A percentile compares a stretch with the other conserved stretches of the same genome.
Evolutionary conservation across 2,113 vertebrate genomes (phyloP).

Genomic region (Origma solitaria): DNA sequence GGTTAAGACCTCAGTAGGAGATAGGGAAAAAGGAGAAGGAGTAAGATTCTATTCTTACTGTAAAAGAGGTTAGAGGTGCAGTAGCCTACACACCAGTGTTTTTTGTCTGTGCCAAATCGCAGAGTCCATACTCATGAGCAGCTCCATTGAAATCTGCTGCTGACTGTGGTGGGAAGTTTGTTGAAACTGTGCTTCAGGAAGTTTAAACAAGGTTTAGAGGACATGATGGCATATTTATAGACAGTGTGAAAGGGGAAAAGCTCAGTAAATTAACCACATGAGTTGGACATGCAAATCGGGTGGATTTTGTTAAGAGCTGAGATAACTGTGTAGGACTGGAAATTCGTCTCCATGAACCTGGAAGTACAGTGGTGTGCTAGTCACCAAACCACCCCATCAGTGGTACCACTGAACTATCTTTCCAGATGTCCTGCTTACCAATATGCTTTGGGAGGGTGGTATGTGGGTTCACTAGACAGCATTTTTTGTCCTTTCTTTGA

Average conservation of each 20-base stretch:
- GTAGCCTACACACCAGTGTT: background rate
- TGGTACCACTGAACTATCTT: background rate
- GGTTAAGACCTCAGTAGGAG: slow-evolving; percentile 1
- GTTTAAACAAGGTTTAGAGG: background rate
- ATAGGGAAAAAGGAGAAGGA: background rate
- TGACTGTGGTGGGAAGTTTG: background rate
- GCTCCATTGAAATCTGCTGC: slow-evolving; percentile 4
- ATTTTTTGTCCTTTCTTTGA: background rate
- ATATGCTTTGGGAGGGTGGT: background rate
- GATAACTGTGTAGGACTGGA: background rate
- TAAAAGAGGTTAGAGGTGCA: background rate
- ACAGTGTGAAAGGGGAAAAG: background rate
- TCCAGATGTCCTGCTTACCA: background rate
- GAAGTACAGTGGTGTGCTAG: background rate
- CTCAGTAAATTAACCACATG: background rate
- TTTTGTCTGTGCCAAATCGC: background rate
- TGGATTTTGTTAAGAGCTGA: background rate
- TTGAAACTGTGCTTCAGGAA: background rate
- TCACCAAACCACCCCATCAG: background rate
- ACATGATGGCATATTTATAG: background rate
- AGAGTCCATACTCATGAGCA: background rate
- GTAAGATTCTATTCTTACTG: background rate
- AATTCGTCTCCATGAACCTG: background rate
- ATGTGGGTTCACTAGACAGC: background rate
- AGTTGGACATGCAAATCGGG: background rate